phyloP scores from a whole-genome alignment of 2,113 vertebrate genomes.

The Rhinolophus sinicus region DNA sequence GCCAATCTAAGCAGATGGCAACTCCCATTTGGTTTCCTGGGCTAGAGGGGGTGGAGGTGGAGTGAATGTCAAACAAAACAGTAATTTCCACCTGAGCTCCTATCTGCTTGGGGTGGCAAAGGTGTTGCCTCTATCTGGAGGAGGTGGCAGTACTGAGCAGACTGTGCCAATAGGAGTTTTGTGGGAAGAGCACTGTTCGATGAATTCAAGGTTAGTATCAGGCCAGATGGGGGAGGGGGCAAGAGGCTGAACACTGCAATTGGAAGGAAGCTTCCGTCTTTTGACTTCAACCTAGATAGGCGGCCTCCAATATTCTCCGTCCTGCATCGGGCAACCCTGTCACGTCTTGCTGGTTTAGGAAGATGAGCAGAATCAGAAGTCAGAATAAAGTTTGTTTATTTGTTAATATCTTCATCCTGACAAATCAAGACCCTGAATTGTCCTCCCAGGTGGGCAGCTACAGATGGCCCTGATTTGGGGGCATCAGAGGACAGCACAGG shows the following conservation, averaged over 20 bases:
- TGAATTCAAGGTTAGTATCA: rapidly evolving
- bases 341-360: not conserved
- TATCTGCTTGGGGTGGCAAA: not conserved
- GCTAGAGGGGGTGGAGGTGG: not conserved
- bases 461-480: not conserved
- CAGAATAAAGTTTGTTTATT: not conserved
- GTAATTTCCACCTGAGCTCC: not conserved
- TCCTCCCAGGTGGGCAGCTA: not conserved
- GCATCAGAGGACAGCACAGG: not conserved
- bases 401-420: not conserved
- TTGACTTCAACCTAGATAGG: not conserved
- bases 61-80: not conserved
- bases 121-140: not conserved
- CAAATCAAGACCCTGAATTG: not conserved
- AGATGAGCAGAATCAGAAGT: not conserved
- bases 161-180: not conserved
- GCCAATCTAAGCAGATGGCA: not conserved
- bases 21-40: not conserved
- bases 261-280: not conserved
- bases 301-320: not conserved
- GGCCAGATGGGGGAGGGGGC: rapidly evolving
- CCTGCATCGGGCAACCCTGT: not conserved
- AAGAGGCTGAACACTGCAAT: not conserved
- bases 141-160: not conserved
- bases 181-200: not conserved